These are phyloP conservation scores for Ephestia elutella DNA, from an alignment of 1,140 invertebrate species.

Conservation along the genomic window DNA sequence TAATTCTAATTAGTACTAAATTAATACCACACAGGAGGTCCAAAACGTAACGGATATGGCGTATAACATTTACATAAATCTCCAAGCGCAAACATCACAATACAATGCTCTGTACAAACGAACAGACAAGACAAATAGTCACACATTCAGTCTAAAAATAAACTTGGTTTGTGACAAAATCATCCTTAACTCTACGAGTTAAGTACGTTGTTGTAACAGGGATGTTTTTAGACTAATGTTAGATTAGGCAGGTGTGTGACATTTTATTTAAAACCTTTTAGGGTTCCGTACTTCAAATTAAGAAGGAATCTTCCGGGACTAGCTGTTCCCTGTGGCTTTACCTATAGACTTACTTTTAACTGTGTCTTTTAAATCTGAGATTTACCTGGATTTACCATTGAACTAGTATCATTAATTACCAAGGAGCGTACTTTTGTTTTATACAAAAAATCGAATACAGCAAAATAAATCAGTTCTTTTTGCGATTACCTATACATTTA, in stretches of 20 bases:
- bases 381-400: too few relatives aligned
- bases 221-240: background rate
- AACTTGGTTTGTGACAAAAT: background rate
- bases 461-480: too few relatives aligned
- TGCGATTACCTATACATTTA: too few relatives aligned
- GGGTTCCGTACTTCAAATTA: background rate
- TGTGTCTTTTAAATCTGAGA: too few relatives aligned
- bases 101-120: background rate
- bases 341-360: too few relatives aligned
- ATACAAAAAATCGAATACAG: too few relatives aligned
- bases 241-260: conserved; percentile 1
- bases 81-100: background rate
- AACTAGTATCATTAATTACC: too few relatives aligned
- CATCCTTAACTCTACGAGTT: background rate
- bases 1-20: background rate
- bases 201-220: background rate
- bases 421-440: too few relatives aligned
- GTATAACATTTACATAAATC: background rate
- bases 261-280: background rate
- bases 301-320: too few relatives aligned
- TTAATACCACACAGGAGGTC: background rate
- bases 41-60: background rate
- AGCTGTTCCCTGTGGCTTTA: too few relatives aligned
- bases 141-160: background rate
- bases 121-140: background rate